Percentiles rank a stretch among this genome's conserved stretches.
phyloP scores from a whole-genome alignment of 2,113 vertebrate genomes.

The Uropsilus gracilis region DNA sequence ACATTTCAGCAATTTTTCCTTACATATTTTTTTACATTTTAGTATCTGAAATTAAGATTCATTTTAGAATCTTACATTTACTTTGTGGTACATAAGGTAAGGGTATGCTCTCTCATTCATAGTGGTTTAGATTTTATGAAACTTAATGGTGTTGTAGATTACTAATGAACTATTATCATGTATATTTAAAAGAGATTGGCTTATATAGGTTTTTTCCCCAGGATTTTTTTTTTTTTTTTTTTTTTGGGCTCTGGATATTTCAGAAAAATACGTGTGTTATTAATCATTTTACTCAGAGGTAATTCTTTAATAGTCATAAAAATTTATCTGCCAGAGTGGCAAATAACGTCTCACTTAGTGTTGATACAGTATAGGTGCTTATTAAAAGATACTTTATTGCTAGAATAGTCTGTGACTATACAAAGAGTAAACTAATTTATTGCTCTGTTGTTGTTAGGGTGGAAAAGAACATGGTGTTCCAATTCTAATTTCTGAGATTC shows the following conservation, averaged over 20 bases:
- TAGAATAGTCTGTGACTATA: neutral
- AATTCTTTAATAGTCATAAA: neutral
- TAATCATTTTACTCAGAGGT: neutral
- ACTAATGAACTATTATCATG: neutral
- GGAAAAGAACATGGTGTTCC: constrained; percentile 99
- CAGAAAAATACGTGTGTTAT: neutral
- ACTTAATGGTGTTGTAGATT: neutral
- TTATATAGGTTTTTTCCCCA: neutral
- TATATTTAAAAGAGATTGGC: neutral
- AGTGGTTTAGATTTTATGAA: neutral
- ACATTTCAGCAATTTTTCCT: neutral
- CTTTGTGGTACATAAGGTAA: constrained; percentile 46
- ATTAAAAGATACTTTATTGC: constrained; percentile 16
- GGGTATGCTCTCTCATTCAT: neutral
- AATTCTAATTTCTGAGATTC: constrained; percentile 98
- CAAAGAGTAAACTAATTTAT: neutral
- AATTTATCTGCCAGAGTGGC: constrained; percentile 11
- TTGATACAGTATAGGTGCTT: neutral
- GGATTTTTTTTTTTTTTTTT: no score
- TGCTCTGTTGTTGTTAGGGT: constrained; percentile 85
- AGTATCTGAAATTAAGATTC: constrained; percentile 27
- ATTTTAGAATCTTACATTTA: neutral
- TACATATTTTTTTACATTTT: neutral
- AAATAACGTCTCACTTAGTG: constrained; percentile 6
- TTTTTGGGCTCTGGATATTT: constrained; percentile 36